phyloP scores from a whole-genome alignment of 2,113 vertebrate genomes.

The Camelus dromedarius region DNA sequence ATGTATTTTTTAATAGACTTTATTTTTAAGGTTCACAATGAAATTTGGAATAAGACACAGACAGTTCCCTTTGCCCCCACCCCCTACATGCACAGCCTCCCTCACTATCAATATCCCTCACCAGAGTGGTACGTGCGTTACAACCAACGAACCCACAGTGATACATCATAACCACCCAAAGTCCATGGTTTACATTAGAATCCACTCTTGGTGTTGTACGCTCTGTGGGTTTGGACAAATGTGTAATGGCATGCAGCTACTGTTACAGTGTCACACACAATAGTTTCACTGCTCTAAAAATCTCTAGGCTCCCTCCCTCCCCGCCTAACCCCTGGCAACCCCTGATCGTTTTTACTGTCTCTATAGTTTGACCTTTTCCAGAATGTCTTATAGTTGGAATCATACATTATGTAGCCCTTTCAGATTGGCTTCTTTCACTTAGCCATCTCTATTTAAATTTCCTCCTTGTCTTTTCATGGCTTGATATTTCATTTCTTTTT shows the following conservation, averaged over 20 bases:
- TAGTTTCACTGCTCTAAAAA: not conserved
- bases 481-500: too few species aligned
- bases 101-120: not conserved
- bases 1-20: not conserved
- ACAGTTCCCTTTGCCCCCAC: too few species aligned
- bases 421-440: not conserved
- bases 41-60: not conserved
- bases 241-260: too few species aligned
- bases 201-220: not conserved
- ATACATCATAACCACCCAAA: not conserved
- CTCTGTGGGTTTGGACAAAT: too few species aligned
- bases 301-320: not conserved
- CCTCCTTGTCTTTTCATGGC: too few species aligned
- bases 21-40: not conserved
- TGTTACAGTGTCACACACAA: too few species aligned
- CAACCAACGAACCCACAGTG: not conserved
- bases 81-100: too few species aligned
- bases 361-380: not conserved
- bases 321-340: too few species aligned
- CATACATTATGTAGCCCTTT: too few species aligned
- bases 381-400: not conserved
- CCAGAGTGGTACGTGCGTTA: not conserved
- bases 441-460: not conserved
- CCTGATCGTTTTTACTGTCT: not conserved
- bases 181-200: not conserved